Evolutionary conservation across 2,888 invertebrate genomes (phyloP).

Genomic region (Coelogynopora nodosa): DNA sequence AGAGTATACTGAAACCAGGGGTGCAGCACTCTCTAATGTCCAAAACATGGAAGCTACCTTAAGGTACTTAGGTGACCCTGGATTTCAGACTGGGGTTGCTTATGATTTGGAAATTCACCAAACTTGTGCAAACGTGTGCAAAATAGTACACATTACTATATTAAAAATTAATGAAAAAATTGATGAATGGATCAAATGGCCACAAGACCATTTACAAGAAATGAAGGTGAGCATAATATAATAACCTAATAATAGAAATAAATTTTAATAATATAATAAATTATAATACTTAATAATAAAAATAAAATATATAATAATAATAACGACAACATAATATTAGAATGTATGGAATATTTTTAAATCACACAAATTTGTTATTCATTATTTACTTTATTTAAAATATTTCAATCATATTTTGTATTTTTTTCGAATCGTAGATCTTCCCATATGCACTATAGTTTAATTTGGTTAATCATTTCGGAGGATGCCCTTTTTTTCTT

Average conservation of each 20-base stretch:
- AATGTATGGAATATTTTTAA: too few species aligned
- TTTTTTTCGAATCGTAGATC: too few species aligned
- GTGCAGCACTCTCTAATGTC: too few species aligned
- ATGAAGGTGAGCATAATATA: background rate
- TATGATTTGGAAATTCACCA: background rate
- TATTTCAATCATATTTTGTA: too few species aligned
- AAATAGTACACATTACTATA: background rate
- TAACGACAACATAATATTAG: background rate
- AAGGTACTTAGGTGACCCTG: too few species aligned
- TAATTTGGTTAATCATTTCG: too few species aligned
- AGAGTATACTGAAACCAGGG: too few species aligned
- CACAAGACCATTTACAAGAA: background rate
- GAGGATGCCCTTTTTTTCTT: too few species aligned
- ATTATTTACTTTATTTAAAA: background rate
- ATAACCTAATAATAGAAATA: background rate
- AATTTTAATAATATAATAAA: background rate
- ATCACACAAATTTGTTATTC: background rate
- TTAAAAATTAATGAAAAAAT: background rate
- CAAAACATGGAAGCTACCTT: too few species aligned
- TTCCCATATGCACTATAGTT: too few species aligned
- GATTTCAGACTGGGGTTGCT: background rate
- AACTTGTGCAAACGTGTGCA: background rate
- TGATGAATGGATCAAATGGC: background rate
- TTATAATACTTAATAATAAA: background rate
- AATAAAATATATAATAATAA: background rate